Conservation (phyloP, 2,113 vertebrate species). For the Felis chaus region DNA sequence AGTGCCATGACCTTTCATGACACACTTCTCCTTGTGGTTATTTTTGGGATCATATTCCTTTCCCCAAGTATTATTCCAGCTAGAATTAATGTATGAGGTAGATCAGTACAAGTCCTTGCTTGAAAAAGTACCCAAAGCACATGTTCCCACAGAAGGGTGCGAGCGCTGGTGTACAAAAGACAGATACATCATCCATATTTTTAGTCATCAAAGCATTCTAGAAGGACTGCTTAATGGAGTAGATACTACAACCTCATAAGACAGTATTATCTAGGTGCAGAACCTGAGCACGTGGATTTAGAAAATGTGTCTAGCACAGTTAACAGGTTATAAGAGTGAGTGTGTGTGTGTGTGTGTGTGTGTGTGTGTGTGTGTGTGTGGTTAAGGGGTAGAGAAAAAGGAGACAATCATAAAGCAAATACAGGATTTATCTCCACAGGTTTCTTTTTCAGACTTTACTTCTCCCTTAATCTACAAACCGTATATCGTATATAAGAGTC, state of each 20-base stretch:
- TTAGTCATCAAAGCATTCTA: conserved; percentile 74
- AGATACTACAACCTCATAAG: conserved; percentile 12
- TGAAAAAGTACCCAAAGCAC: conserved; percentile 61
- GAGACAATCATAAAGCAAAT: neutral
- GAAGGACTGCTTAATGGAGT: conserved; percentile 41
- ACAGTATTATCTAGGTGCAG: neutral
- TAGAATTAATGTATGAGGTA: conserved; percentile 71
- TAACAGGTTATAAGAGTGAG: neutral
- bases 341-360: neutral
- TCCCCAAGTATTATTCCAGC: conserved; percentile 73
- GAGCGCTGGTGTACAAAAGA: neutral
- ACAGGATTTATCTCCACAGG: neutral
- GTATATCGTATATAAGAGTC: neutral
- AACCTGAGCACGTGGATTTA: neutral
- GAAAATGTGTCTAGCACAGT: neutral
- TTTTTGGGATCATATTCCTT: conserved; percentile 75
- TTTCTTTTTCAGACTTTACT: conserved; percentile 26
- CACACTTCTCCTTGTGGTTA: conserved; percentile 70
- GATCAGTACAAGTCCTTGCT: conserved; percentile 47
- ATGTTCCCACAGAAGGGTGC: conserved; percentile 52
- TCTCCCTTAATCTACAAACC: neutral
- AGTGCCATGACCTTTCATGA: conserved; percentile 72
- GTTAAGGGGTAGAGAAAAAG: neutral
- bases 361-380: neutral
- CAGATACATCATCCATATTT: conserved; percentile 66